Conservation (phyloP, 1,140 invertebrate genomes). For the Lepidostoma basale region DNA sequence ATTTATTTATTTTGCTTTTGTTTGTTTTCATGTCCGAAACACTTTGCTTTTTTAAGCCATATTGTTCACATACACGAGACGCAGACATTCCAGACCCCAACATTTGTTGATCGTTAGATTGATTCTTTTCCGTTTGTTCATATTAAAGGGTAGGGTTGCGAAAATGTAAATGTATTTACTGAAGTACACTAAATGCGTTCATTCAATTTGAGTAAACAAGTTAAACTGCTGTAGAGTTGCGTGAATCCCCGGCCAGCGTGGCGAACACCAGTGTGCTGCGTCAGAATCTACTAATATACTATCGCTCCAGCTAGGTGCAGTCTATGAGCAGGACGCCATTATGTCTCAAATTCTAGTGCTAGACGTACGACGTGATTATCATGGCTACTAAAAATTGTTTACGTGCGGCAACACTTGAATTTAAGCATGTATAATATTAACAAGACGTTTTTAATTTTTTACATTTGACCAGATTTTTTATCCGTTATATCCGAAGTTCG, state of each 20-base stretch:
- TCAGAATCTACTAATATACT: not conserved
- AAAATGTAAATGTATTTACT: not conserved
- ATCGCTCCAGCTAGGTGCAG: not conserved
- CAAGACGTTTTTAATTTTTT: not conserved
- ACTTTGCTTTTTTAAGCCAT: constrained; percentile 19
- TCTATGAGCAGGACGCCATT: not conserved
- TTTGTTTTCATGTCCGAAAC: too few relatives aligned
- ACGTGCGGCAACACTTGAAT: constrained; percentile 4
- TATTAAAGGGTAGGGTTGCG: constrained; percentile 24
- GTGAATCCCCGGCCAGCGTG: not conserved
- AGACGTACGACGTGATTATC: constrained; percentile 5
- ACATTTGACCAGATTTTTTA: not conserved
- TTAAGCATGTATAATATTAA: constrained; percentile 1
- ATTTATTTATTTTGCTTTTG: too few relatives aligned
- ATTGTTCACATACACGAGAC: constrained; percentile 26
- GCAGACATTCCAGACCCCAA: constrained; percentile 23
- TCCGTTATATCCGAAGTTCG: not conserved
- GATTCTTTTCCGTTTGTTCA: constrained; percentile 19
- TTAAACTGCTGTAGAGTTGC: not conserved
- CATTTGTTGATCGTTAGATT: constrained; percentile 18
- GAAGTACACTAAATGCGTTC: too few relatives aligned
- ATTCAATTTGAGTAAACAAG: not conserved
- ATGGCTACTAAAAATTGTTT: constrained; percentile 8
- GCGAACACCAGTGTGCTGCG: not conserved
- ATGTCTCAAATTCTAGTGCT: constrained; percentile 17